Evolutionary conservation across 2,888 invertebrate genomes (phyloP).

Genomic region (Neuroscelio doddi): DNA sequence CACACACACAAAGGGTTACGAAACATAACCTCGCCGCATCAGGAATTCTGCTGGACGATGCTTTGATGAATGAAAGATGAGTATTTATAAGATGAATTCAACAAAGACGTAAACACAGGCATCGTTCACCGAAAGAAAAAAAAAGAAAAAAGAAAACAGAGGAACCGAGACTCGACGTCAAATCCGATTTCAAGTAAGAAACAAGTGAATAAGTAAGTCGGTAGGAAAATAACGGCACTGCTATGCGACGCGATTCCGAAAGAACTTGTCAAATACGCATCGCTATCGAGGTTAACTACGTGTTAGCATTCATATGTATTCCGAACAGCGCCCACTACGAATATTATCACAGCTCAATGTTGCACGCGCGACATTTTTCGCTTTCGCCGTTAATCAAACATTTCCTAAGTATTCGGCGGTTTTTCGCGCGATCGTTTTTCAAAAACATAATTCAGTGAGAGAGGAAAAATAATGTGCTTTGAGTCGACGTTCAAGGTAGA

Average conservation of each 20-base stretch:
- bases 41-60: not conserved
- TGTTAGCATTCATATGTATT: constrained; percentile 37
- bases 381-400: no score
- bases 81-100: not conserved
- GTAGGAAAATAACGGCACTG: constrained; percentile 7
- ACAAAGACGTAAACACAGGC: not conserved
- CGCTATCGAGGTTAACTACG: constrained; percentile 43
- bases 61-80: constrained; percentile 9
- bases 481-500: no score
- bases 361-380: no score
- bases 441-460: no score
- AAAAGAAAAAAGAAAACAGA: constrained; percentile 2
- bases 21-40: constrained; percentile 9
- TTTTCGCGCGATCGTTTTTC: no score
- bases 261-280: constrained; percentile 13
- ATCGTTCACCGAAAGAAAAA: not conserved
- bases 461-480: no score
- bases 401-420: no score
- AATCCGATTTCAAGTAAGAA: not conserved
- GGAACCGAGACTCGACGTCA: not conserved
- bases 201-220: not conserved
- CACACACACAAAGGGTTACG: constrained; percentile 5
- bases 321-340: constrained; percentile 1
- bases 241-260: constrained; percentile 4
- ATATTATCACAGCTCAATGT: no score